A percentile compares a stretch with the other conserved stretches of the same genome.
Evolutionary conservation across 1,140 invertebrate genomes (phyloP).

Genomic region (Zaprionus vittiger): DNA sequence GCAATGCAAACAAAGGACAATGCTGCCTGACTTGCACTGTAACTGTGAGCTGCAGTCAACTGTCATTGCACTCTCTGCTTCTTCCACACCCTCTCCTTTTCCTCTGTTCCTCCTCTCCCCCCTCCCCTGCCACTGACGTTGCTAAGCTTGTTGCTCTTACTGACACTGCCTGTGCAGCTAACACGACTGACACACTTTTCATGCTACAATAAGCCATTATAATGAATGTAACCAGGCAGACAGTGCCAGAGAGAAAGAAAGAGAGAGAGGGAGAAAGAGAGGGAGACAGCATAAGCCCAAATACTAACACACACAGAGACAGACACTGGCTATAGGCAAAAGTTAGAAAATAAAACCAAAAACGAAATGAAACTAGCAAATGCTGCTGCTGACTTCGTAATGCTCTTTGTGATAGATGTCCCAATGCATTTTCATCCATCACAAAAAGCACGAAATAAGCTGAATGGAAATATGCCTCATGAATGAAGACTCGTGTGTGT

Average conservation of each 20-base stretch:
- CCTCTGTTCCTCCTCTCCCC: background rate
- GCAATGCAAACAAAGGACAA: conserved; percentile 79
- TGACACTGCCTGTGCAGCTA: conserved; percentile 56
- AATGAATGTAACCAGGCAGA: conserved; percentile 70
- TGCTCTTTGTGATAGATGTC: conserved; percentile 25
- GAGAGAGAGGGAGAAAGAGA: background rate
- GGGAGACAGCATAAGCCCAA: conserved; percentile 60
- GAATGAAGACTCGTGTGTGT: background rate
- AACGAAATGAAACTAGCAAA: conserved; percentile 1
- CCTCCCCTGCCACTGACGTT: background rate
- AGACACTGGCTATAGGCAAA: conserved; percentile 29
- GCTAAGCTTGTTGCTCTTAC: conserved; percentile 40
- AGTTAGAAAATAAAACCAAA: conserved; percentile 5
- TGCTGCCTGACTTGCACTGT: conserved; percentile 66
- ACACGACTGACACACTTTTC: conserved; percentile 81
- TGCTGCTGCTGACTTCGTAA: conserved; percentile 30
- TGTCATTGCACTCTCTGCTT: conserved; percentile 52
- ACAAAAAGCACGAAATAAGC: conserved; percentile 2
- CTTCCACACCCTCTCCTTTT: background rate
- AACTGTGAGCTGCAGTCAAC: conserved; percentile 59
- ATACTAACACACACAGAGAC: conserved; percentile 61
- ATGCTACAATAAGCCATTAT: conserved; percentile 82
- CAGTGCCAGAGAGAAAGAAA: background rate
- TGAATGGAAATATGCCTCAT: background rate
- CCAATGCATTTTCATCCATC: conserved; percentile 32